These are phyloP conservation scores for Lampris megalopsis DNA, from an alignment of 2,113 vertebrate species.

Conservation along the genomic window DNA sequence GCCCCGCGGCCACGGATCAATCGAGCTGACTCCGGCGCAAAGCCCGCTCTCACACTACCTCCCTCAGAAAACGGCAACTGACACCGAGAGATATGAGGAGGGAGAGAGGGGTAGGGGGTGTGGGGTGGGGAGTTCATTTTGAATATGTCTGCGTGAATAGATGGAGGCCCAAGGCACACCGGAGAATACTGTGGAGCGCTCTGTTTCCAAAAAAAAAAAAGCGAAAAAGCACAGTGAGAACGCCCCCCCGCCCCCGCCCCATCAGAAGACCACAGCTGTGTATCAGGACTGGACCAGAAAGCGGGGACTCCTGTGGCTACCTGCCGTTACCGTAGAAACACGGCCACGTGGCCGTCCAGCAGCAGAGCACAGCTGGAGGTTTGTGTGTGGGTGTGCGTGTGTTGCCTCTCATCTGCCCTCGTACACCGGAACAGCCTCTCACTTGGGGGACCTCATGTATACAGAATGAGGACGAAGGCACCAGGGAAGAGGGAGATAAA, in stretches of 20 bases:
- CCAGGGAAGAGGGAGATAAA: neutral
- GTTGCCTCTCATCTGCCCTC: constrained; percentile 24
- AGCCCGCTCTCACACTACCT: neutral
- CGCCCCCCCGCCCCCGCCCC: constrained; percentile 18
- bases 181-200: constrained; percentile 37
- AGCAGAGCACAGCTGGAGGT: constrained; percentile 61
- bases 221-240: neutral
- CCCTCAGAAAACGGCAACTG: constrained; percentile 29
- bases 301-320: constrained; percentile 65
- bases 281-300: constrained; percentile 65
- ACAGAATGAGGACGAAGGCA: constrained; percentile 6
- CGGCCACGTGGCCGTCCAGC: constrained; percentile 45
- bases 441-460: constrained; percentile 21
- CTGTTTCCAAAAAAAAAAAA: constrained; percentile 42
- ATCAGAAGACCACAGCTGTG: constrained; percentile 74
- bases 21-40: constrained; percentile 28
- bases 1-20: constrained; percentile 46
- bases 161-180: constrained; percentile 28
- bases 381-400: constrained; percentile 6
- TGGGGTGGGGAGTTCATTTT: constrained; percentile 36
- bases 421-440: constrained; percentile 25
- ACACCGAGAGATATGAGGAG: constrained; percentile 39
- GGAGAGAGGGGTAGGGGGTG: constrained; percentile 16
- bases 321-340: constrained; percentile 79
- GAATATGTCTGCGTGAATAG: constrained; percentile 40